Evolutionary conservation across 1,140 invertebrate species (phyloP), one percentile per base, ranked within the genome.

Genomic region (Drosophila bifasciata): DNA sequence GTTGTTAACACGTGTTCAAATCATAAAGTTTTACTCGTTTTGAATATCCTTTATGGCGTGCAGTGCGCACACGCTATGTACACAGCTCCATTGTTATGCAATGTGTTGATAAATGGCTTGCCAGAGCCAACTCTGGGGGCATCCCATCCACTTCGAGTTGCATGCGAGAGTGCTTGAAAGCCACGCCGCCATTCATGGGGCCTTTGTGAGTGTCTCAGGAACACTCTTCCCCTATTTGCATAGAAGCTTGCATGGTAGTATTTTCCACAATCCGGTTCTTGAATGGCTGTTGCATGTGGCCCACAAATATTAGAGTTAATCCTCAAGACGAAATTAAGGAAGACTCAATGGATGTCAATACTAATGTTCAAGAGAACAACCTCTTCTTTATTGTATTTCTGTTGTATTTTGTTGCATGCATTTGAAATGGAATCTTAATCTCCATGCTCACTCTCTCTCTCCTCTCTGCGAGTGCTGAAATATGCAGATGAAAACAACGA

Each of bases 1-100:
- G 70, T 79, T 85, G 80, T 84, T 79, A 80, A 86, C 81, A 80
- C 63, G 63, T 80, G 77, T 77, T 81, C 63, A 28, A 64, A 77
- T 59, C 76, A 86, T 66, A 63, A 57, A 63, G 58, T 78, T 76
- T 55, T 61, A 79, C 48, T 59, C 53, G 61, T 64, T 85, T 76
- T 79, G 76, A 85, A 84, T 85, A 85, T 84, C 55, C 71, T 76
- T 57, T 71, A 64, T 63, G 66, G 50, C 44, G 48, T 21, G 40
- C 51, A 28, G 28, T 9, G 28, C 28, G 28, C 28, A 61, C 7
- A 39, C 19, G 19, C 19, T 21, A 21, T 21, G 19, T 21, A 21
- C 19, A 21, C 15, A 43, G 23, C 52, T 15, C 67, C 41, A 79
- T 85, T 84, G 80, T 69, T 50, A 68, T 56, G 64, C 66, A 62